These are phyloP conservation scores for Mionectes olivaceus DNA, from an alignment of 2,797 vertebrate species.

Conservation along the genomic window DNA sequence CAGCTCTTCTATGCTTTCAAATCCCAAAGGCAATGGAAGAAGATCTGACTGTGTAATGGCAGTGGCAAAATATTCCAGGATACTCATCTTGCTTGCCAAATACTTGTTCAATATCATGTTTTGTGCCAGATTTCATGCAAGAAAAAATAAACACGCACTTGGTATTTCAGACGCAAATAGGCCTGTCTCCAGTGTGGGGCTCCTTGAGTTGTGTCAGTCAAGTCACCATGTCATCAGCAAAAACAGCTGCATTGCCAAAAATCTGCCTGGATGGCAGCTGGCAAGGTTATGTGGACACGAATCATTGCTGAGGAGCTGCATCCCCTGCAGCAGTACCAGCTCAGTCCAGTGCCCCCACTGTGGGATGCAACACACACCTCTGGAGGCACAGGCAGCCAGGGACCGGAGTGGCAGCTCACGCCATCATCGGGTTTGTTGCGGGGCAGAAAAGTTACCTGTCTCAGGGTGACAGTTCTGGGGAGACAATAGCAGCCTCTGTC, in stretches of 20 bases:
- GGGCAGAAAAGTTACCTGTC: neutral
- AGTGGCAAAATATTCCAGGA: neutral
- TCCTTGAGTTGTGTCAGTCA: neutral
- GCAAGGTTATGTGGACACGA: rapidly evolving
- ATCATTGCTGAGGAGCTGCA: neutral
- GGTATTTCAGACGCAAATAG: neutral
- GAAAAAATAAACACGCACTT: neutral
- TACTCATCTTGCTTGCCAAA: neutral
- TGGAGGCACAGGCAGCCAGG: neutral
- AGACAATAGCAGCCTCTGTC: neutral
- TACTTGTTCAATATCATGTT: neutral
- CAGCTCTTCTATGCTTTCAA: neutral
- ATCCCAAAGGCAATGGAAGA: neutral
- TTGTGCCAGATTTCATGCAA: neutral
- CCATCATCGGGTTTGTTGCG: rapidly evolving
- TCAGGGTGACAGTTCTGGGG: neutral
- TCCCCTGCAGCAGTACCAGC: neutral
- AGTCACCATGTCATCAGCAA: neutral
- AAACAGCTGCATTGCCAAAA: neutral
- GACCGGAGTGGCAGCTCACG: rapidly evolving
- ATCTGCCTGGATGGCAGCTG: neutral
- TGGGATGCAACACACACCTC: rapidly evolving
- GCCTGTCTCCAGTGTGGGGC: neutral
- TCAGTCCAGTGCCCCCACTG: rapidly evolving
- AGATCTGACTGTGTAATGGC: neutral